phyloP scores from a whole-genome alignment of 1,140 invertebrate genomes.

The Bombus huntii region DNA sequence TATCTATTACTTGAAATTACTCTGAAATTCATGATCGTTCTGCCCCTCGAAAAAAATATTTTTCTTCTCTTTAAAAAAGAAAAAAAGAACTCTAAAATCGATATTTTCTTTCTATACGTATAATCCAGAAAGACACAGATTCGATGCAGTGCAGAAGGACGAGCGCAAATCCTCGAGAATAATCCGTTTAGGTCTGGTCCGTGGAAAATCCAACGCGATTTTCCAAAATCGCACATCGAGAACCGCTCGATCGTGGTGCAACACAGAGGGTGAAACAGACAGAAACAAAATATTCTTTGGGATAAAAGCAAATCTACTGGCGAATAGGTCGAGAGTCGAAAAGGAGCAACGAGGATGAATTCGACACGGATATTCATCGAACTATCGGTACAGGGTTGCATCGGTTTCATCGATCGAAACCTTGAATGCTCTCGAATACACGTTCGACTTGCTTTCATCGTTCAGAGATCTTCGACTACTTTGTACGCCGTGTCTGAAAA shows the following conservation, averaged over 20 bases:
- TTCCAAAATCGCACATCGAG: neutral
- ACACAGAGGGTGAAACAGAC: too few species aligned
- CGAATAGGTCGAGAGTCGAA: neutral
- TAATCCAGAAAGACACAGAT: neutral
- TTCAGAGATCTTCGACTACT: slow-evolving; percentile 18
- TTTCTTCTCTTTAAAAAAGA: too few species aligned
- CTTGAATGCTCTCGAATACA: slow-evolving; percentile 1
- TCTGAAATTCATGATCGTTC: too few species aligned
- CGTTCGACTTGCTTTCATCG: slow-evolving; percentile 22
- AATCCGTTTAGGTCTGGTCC: neutral
- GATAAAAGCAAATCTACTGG: neutral
- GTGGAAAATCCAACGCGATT: neutral
- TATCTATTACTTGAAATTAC: too few species aligned
- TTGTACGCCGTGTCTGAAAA: slow-evolving; percentile 11
- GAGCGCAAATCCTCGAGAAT: neutral
- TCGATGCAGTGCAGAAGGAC: neutral
- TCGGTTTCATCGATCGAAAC: slow-evolving; percentile 7
- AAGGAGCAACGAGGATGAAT: neutral
- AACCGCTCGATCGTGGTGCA: neutral
- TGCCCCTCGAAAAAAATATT: too few species aligned
- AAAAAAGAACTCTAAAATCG: neutral
- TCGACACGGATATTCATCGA: slow-evolving; percentile 7
- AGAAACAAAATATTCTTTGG: neutral
- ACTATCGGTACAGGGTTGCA: neutral
- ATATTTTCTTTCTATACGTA: too few species aligned